phyloP scores from a whole-genome alignment of 2,888 invertebrate genomes.

The Lepidochitona cinerea region DNA sequence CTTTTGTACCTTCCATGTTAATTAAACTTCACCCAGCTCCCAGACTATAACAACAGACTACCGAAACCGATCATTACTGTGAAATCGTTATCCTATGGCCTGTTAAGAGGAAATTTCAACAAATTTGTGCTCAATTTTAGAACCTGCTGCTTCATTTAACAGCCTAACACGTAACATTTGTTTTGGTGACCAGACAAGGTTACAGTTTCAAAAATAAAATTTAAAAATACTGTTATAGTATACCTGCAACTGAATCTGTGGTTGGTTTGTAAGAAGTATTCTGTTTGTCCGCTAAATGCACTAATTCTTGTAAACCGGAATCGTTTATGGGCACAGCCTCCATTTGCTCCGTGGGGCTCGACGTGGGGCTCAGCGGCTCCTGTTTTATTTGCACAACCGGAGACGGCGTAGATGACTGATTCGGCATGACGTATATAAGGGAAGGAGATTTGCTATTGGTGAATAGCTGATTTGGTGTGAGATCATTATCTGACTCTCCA shows the following conservation, averaged over 20 bases:
- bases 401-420: neutral
- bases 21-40: no score
- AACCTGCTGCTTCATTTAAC: no score
- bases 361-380: neutral
- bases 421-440: neutral
- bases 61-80: no score
- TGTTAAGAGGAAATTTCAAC: no score
- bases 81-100: no score
- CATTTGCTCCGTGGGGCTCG: neutral
- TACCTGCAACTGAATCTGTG: neutral
- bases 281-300: neutral
- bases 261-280: neutral
- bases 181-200: no score
- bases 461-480: conserved; percentile 2
- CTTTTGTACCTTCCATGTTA: no score
- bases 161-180: no score
- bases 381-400: neutral
- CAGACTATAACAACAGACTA: no score
- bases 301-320: neutral
- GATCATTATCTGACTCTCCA: conserved; percentile 10
- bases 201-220: no score
- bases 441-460: neutral
- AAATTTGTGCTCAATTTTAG: no score
- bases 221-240: no score
- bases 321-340: neutral